Evolutionary conservation across 2,888 invertebrate genomes (phyloP), one percentile per base, ranked within the genome.

Genomic region (Suillia variegata): DNA sequence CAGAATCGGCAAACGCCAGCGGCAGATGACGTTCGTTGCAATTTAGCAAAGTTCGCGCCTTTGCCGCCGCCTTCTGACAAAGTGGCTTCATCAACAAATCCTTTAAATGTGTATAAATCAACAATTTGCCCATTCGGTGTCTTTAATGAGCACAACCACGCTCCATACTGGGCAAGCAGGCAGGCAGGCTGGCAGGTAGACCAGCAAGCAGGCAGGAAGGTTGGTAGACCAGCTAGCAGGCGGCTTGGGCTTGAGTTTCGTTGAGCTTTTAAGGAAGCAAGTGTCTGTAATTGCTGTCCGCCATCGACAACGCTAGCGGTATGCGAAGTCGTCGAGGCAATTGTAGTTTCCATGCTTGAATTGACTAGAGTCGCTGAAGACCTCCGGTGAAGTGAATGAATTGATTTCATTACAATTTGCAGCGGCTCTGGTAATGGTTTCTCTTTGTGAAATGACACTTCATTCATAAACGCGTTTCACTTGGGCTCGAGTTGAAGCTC

Each of bases 101-200:
- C 50, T 54, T 50, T 22, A 49, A 54, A 42, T 47, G 51, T 47
- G 24, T 55, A 59, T 59, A 59, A 59, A 59, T 59, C 59, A 59
- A 55, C 26, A 54, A 33, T 45, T 55, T 50, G 47, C 26, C 54
- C 55, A 26, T 60, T 54, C 55, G 5, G 13, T 18, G 18, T 4
- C n/a, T 5, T 18, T 20, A 38, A 38, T 38, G 45, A 45, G 18
- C 45, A 45, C n/a, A 5, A 38, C 5, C 17, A 20, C 45, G 18
- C 4, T 45, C 45, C 38, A 38, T 13, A 38, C 12, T 6, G 4
- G 38, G 8, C n/a, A 38, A n/a, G 15, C 38, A 38, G 38, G 38
- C 38, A 31, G 31, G 13, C 38, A 6, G 8, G 38, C 38, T 4
- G 38, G 13, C 38, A 38, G 38, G n/a, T n/a, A n/a, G n/a, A 38